Evolutionary conservation across 2,888 invertebrate genomes (phyloP).

Genomic region (Caenorhabditis sp.): DNA sequence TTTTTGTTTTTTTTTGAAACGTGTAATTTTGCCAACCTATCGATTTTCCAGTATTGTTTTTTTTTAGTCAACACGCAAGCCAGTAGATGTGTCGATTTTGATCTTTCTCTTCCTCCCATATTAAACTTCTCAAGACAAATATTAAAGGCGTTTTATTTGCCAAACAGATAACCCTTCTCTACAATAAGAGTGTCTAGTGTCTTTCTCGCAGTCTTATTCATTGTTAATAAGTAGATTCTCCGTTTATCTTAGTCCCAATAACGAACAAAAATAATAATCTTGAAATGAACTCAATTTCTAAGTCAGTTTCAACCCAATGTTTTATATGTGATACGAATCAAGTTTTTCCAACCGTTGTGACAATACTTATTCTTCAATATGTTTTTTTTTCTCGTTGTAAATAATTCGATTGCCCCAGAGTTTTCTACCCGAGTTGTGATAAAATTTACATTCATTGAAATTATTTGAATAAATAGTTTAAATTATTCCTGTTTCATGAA

Average conservation of each 20-base stretch:
- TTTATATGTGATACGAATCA: too few relatives aligned
- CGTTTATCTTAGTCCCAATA: constrained; percentile 1
- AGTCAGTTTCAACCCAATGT: too few relatives aligned
- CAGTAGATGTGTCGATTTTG: constrained; percentile 16
- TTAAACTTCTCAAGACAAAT: background rate
- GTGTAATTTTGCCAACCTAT: background rate
- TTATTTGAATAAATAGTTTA: background rate
- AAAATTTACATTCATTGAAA: background rate
- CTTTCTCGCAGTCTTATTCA: constrained; percentile 17
- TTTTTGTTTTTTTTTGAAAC: background rate
- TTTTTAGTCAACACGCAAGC: background rate
- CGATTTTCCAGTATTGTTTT: background rate
- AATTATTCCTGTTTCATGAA: background rate
- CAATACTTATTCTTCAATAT: background rate
- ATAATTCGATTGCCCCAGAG: background rate
- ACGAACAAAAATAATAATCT: too few relatives aligned
- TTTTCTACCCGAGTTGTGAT: background rate
- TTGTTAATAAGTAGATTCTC: too few relatives aligned
- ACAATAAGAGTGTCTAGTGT: constrained; percentile 22
- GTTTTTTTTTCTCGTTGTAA: background rate
- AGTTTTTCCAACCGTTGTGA: background rate
- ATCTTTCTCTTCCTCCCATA: constrained; percentile 7
- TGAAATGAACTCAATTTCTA: too few relatives aligned
- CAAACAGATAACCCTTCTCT: constrained; percentile 35
- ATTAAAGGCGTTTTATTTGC: constrained; percentile 6